These are phyloP conservation scores for Leistus spinibarbis DNA, from an alignment of 2,888 invertebrate genomes.

Conservation along the genomic window DNA sequence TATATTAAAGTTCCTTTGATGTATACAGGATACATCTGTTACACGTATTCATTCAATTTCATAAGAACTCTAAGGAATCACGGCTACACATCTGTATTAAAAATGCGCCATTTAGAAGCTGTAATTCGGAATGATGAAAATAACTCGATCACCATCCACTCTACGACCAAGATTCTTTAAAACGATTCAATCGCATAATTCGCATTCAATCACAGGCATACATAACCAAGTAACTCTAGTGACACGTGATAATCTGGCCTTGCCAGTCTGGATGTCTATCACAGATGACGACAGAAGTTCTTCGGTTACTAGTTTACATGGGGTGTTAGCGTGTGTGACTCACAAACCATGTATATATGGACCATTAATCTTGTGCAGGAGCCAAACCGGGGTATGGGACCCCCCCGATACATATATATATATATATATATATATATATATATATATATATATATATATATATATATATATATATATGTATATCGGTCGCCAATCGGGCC, in stretches of 20 bases:
- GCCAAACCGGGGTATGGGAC: neutral
- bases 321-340: conserved; percentile 25
- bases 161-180: neutral
- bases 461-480: neutral
- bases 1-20: too few species aligned
- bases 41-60: too few species aligned
- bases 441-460: neutral
- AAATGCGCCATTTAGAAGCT: too few species aligned
- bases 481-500: too few species aligned
- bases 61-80: too few species aligned
- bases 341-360: conserved; percentile 37
- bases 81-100: too few species aligned
- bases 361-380: conserved; percentile 41
- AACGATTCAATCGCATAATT: neutral
- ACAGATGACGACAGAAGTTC: conserved; percentile 24
- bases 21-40: too few species aligned
- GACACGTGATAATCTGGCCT: neutral
- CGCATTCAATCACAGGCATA: neutral
- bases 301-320: conserved; percentile 1
- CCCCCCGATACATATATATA: neutral
- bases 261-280: conserved; percentile 10
- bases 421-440: neutral
- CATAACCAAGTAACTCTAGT: neutral
- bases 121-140: too few species aligned
- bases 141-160: too few species aligned